phyloP scores from a whole-genome alignment of 2,888 invertebrate genomes.

The Drosophila formosana region DNA sequence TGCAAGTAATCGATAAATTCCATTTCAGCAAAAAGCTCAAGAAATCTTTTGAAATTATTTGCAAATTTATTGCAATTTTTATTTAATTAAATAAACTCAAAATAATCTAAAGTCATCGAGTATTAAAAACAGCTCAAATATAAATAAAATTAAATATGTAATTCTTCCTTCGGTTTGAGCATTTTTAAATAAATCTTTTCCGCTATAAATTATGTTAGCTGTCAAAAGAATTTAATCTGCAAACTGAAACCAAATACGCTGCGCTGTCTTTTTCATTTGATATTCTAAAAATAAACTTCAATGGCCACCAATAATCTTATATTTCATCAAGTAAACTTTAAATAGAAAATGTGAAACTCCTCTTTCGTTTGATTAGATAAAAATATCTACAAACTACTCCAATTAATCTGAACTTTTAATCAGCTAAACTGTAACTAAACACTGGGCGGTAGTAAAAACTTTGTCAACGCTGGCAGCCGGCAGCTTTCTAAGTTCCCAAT shows the following conservation, averaged over 20 bases:
- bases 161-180: no score
- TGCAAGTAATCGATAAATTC: not conserved
- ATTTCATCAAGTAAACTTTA: no score
- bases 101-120: no score
- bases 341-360: not conserved
- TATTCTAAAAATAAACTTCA: not conserved
- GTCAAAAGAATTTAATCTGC: not conserved
- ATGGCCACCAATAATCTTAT: no score
- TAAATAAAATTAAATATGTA: no score
- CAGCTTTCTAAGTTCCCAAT: not conserved
- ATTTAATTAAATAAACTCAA: no score
- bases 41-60: no score
- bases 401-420: not conserved
- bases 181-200: no score
- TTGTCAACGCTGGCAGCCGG: not conserved
- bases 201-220: no score
- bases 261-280: not conserved
- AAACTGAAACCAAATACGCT: not conserved
- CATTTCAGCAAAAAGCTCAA: not conserved
- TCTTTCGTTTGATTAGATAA: not conserved
- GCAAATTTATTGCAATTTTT: no score
- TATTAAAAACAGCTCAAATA: no score
- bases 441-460: not conserved
- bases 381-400: not conserved
- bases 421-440: conserved; percentile 1